These are phyloP conservation scores for Semnornis frantzii DNA, from an alignment of 2,113 vertebrate genomes.

Conservation along the genomic window DNA sequence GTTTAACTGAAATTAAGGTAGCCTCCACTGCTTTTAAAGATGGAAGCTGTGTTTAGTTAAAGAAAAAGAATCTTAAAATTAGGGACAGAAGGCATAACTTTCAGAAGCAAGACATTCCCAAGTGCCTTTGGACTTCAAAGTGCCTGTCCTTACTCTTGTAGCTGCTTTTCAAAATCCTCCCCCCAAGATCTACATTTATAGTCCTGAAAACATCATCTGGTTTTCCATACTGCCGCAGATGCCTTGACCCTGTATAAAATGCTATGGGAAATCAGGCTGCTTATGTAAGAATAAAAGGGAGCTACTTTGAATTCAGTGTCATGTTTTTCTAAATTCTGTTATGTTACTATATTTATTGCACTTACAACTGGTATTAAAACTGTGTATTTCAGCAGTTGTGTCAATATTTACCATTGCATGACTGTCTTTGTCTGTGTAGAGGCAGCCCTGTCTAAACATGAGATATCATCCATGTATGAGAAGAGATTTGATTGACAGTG, in stretches of 20 bases:
- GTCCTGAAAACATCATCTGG: neutral
- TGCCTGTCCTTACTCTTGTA: neutral
- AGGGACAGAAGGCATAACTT: neutral
- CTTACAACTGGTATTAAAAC: neutral
- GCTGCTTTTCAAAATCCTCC: neutral
- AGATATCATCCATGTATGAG: fast-evolving
- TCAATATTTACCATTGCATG: neutral
- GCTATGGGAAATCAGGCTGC: neutral
- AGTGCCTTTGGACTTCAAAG: neutral
- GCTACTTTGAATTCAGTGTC: neutral
- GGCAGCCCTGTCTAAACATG: neutral
- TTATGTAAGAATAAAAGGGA: neutral
- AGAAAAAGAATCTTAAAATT: neutral
- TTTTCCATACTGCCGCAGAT: neutral
- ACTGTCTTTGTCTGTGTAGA: neutral
- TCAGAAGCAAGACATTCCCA: neutral
- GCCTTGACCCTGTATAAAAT: neutral
- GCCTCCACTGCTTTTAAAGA: neutral
- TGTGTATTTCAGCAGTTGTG: neutral
- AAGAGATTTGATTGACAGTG: neutral
- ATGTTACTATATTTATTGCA: neutral
- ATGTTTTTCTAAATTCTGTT: neutral
- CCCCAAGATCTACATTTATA: neutral
- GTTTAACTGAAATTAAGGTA: neutral
- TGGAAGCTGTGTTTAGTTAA: neutral